Evolutionary conservation across 2,113 vertebrate genomes (phyloP).

Genomic region (Oncorhynchus keta): DNA sequence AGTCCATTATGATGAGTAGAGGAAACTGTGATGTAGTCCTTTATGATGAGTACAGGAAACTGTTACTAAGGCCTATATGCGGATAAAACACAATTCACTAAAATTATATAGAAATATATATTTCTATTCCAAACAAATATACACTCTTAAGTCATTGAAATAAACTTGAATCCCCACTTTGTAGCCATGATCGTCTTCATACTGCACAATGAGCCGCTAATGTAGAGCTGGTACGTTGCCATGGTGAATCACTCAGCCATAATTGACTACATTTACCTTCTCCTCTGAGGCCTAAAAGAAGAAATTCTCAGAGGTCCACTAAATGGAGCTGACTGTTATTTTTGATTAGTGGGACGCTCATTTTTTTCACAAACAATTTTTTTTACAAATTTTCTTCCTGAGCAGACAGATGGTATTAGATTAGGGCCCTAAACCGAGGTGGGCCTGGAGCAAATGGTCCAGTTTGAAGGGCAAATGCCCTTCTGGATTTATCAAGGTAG

Average conservation of each 20-base stretch:
- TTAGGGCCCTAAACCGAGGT: conserved; percentile 72
- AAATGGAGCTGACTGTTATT: conserved; percentile 68
- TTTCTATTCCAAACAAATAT: not conserved
- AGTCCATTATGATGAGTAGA: too few species aligned
- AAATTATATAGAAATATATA: not conserved
- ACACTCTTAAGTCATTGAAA: not conserved
- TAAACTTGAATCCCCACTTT: not conserved
- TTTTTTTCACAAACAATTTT: conserved; percentile 78
- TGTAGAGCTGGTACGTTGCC: conserved; percentile 59
- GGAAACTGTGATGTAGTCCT: too few species aligned
- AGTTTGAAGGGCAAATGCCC: conserved; percentile 78
- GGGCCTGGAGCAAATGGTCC: conserved; percentile 72
- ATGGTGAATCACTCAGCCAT: conserved; percentile 73
- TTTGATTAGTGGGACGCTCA: conserved; percentile 69
- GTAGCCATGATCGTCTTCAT: not conserved
- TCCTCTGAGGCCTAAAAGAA: conserved; percentile 54
- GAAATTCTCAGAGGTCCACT: conserved; percentile 65
- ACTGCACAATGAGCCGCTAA: conserved; percentile 68
- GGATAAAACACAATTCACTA: not conserved
- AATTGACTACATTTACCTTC: conserved; percentile 74
- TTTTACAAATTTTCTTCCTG: conserved; percentile 69
- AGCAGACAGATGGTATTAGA: conserved; percentile 79
- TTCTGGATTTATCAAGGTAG: conserved; percentile 77
- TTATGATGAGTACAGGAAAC: too few species aligned
- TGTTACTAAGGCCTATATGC: not conserved